These are phyloP conservation scores for Actinopyga echinites DNA, from an alignment of 53 echinoderm and acorn worm genomes.

Conservation along the genomic window DNA sequence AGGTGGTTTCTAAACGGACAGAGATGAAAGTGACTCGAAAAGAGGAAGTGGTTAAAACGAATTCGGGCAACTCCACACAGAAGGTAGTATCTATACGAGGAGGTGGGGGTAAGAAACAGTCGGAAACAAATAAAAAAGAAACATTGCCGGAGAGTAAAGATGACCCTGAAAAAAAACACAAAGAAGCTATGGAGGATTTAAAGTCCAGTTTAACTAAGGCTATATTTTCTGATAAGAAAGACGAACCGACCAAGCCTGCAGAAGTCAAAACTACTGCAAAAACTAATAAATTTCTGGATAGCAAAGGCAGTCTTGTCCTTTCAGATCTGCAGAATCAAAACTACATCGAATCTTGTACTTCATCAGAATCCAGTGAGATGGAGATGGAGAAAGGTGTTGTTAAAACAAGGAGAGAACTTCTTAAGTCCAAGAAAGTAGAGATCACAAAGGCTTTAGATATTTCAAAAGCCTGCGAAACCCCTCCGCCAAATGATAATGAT, in stretches of 20 bases:
- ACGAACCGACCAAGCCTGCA: neutral
- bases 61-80: neutral
- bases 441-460: neutral
- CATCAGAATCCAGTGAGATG: neutral
- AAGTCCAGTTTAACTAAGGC: conserved; percentile 24
- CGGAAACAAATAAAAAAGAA: neutral
- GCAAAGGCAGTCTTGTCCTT: neutral
- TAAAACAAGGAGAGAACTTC: neutral
- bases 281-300: neutral
- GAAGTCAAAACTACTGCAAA: neutral
- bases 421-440: conserved; percentile 20
- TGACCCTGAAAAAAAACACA: conserved; percentile 5
- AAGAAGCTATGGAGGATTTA: conserved; percentile 29
- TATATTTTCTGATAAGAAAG: conserved; percentile 28
- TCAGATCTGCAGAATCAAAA: conserved; percentile 43
- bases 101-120: conserved; percentile 15
- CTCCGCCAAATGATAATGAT: neutral
- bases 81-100: conserved; percentile 34
- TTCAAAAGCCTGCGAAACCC: neutral
- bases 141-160: conserved; percentile 11
- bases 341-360: conserved; percentile 26
- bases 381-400: conserved; percentile 11
- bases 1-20: neutral
- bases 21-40: conserved; percentile 13
- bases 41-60: conserved; percentile 14